phyloP scores from a whole-genome alignment of 2,113 vertebrate species.

The Ciconia maguari region DNA sequence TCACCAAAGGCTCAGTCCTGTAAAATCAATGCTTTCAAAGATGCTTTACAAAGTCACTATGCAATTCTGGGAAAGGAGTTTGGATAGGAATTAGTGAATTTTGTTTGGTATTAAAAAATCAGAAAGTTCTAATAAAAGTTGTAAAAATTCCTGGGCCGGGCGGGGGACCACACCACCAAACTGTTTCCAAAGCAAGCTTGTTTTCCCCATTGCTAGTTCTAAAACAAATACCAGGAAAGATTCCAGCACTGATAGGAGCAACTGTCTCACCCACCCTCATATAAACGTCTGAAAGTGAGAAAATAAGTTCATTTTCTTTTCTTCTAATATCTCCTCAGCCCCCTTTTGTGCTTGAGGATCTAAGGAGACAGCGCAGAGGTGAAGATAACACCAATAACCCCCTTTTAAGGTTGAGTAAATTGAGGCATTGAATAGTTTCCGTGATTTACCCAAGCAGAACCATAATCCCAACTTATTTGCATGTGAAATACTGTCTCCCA shows the following conservation, averaged over 20 bases:
- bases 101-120: background rate
- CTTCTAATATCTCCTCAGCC: background rate
- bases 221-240: background rate
- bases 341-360: background rate
- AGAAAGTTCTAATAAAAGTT: background rate
- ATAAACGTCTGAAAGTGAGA: background rate
- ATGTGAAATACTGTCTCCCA: background rate
- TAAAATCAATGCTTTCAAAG: background rate
- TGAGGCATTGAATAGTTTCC: background rate
- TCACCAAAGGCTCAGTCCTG: background rate
- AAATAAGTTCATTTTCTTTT: background rate
- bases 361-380: background rate
- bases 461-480: background rate
- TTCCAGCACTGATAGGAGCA: background rate
- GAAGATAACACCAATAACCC: background rate
- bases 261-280: background rate
- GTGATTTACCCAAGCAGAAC: background rate
- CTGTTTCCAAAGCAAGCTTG: background rate
- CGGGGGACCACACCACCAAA: background rate
- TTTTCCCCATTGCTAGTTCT: background rate
- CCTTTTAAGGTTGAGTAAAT: background rate
- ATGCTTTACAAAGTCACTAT: background rate
- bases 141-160: background rate
- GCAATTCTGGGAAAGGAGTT: background rate
- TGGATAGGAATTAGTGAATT: background rate